Evolutionary conservation across 2,113 vertebrate genomes (phyloP).

Genomic region (Coryphaenoides rupestris): DNA sequence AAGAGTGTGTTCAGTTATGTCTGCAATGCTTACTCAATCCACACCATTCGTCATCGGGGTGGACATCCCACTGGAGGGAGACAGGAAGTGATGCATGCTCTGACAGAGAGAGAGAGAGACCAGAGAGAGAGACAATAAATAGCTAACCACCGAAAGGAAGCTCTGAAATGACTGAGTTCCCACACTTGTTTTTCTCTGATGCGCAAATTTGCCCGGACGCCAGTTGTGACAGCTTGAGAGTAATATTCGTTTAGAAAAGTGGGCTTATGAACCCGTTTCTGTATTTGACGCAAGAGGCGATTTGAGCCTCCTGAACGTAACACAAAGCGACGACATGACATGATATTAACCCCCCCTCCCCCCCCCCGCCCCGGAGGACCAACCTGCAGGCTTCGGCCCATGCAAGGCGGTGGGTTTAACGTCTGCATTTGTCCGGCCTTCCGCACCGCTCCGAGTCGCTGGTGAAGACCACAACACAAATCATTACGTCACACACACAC

Average conservation of each 20-base stretch:
- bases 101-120: conserved; percentile 13
- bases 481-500: not conserved
- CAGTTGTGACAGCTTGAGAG: not conserved
- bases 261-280: too few relatives aligned
- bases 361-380: not conserved
- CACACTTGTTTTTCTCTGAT: too few relatives aligned
- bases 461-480: conserved; percentile 20
- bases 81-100: conserved; percentile 73
- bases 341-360: too few relatives aligned
- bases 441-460: conserved; percentile 82
- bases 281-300: too few relatives aligned
- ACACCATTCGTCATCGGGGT: conserved; percentile 84
- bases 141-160: too few relatives aligned
- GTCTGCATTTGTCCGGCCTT: conserved; percentile 80
- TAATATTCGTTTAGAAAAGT: not conserved
- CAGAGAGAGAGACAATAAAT: too few relatives aligned
- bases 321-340: too few relatives aligned
- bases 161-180: too few relatives aligned
- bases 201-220: not conserved
- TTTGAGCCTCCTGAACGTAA: too few relatives aligned
- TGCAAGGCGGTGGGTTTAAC: conserved; percentile 39
- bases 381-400: conserved; percentile 65
- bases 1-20: not conserved
- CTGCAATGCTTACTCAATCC: conserved; percentile 83
- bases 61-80: conserved; percentile 79